Conservation (phyloP, 2,797 vertebrate species). For the Sarcophilus harrisii region DNA sequence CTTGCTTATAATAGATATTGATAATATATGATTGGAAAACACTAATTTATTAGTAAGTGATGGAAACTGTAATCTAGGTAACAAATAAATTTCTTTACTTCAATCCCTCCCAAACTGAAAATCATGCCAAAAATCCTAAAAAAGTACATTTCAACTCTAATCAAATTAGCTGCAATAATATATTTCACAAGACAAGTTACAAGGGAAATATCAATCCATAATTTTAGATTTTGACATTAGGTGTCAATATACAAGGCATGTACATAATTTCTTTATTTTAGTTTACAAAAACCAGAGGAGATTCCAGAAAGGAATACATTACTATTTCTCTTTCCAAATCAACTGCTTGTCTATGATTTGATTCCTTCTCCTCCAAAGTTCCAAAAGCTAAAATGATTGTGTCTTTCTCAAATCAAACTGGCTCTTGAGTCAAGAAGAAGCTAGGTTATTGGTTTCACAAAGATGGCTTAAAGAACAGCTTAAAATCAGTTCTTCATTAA, state of each 20-base stretch:
- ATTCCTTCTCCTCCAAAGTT: conserved; percentile 32
- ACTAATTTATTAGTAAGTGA: conserved; percentile 24
- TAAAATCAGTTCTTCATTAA: conserved; percentile 28
- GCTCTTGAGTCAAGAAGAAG: conserved; percentile 19
- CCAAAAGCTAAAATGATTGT: conserved; percentile 12
- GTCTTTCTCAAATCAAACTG: conserved; percentile 47
- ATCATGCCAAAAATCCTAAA: conserved; percentile 21
- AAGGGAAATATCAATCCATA: conserved; percentile 52
- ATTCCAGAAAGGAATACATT: conserved; percentile 21
- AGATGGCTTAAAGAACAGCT: conserved; percentile 17
- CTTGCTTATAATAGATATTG: conserved; percentile 38
- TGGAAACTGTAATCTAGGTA: conserved; percentile 18
- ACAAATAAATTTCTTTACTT: conserved; percentile 37
- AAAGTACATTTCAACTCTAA: conserved; percentile 58
- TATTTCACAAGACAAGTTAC: conserved; percentile 35
- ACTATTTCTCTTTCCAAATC: conserved; percentile 45
- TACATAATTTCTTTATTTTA: conserved; percentile 51
- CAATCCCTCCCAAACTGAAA: conserved; percentile 44
- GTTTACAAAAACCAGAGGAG: conserved; percentile 48
- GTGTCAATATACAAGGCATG: conserved; percentile 47
- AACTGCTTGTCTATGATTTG: conserved; percentile 52
- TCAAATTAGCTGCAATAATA: conserved; percentile 29
- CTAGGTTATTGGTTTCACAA: background rate
- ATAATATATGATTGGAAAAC: conserved; percentile 52
- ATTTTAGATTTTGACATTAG: conserved; percentile 55